Base-by-base conservation (phyloP, 2,888 invertebrate species). In the Ferdinandea cuprea region DNA sequence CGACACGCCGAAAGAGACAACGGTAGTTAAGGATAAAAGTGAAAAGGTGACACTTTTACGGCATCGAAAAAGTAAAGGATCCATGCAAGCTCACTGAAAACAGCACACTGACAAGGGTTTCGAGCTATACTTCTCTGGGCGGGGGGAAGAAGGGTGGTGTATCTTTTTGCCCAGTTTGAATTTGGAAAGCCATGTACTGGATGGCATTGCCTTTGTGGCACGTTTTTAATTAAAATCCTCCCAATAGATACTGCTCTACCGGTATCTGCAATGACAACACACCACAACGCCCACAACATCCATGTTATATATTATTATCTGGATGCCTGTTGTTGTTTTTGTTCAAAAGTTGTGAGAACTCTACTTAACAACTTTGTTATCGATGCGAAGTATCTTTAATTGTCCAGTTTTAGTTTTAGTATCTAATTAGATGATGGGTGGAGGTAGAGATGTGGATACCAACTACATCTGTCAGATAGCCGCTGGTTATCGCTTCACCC, bases 171-270 rank as follows among this genome's bases (percentile, higher is more conserved):
- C 9, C 35, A 3, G 35, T 6, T 11, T 8, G 35, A 19, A 11
- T 48, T 37, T 58, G 8, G 37, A 3, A 48, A 35, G 7, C 19
- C 46, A 63, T 37, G 17, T 42, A n/a, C n/a, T n/a, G n/a, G n/a
- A n/a, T 59, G 30, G 35, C 35, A 63, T 63, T 48, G 46, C 44
- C 35, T 63, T 61, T 63, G 61, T 35, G 61, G 46, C 46, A 63
- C 61, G 61, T 63, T 63, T 63, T 63, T 63, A 63, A 63, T 63
- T 63, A 63, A 77, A 77, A 77, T 69, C 61, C 61, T 42, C 69
- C 63, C 69, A 52, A 6, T 32, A 17, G 50, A 74, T 59, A 25
- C n/a, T n/a, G n/a, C n/a, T n/a, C n/a, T n/a, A n/a, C 28, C 15
- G 2, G 15, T 3, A 13, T 9, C 9, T 3, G n/a, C n/a, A 42